A percentile compares a stretch with the other conserved stretches of the same genome.
Conservation (phyloP, 2,797 vertebrate species). For the Dallia pectoralis region DNA sequence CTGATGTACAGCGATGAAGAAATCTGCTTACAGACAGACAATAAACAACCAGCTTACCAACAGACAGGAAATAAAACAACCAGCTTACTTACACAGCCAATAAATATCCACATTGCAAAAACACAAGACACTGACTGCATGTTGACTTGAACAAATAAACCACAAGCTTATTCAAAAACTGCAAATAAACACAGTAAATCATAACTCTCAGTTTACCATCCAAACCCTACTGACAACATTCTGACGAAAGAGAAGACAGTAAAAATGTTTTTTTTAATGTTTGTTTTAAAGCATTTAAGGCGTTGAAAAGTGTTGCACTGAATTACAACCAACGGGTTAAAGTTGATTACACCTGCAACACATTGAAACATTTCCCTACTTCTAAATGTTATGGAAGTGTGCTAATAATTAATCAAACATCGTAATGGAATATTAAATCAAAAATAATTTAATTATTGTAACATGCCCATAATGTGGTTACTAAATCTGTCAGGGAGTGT, state of each 20-base stretch:
- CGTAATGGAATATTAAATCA: too few species aligned
- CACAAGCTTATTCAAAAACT: constrained; percentile 23
- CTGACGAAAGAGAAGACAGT: background rate
- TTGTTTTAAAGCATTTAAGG: background rate
- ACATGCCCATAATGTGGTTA: too few species aligned
- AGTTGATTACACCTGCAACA: too few species aligned
- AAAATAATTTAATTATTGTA: too few species aligned
- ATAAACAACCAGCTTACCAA: too few species aligned
- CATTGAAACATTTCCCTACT: too few species aligned
- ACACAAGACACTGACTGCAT: constrained; percentile 39
- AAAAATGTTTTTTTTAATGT: background rate
- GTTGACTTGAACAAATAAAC: constrained; percentile 37
- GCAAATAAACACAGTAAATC: constrained; percentile 14
- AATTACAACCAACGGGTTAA: too few species aligned
- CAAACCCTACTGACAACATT: too few species aligned
- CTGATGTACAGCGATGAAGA: constrained; percentile 20
- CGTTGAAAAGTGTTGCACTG: background rate
- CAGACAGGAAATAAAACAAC: too few species aligned
- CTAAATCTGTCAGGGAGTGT: too few species aligned
- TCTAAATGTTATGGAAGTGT: too few species aligned
- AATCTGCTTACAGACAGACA: background rate
- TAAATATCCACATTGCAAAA: constrained; percentile 56
- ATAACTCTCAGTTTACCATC: constrained; percentile 29
- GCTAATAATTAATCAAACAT: too few species aligned
- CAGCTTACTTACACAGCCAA: constrained; percentile 54